Conservation (phyloP, 1,140 invertebrate genomes). For the Trigoniulus corallinus region DNA sequence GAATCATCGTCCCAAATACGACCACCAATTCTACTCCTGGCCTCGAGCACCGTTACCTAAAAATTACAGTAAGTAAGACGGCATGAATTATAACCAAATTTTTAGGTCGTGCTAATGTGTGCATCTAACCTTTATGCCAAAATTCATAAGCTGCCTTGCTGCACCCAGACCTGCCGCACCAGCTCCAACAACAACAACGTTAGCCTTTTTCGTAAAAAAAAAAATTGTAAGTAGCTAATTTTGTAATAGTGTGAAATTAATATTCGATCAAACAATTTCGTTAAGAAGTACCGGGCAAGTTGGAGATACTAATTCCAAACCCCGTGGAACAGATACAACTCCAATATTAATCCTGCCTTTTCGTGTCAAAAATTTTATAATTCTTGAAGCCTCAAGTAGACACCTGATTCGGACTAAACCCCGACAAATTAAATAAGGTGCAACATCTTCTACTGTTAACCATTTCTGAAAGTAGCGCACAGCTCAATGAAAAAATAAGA, state of each 20-base stretch:
- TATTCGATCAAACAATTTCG: too few relatives aligned
- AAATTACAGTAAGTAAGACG: too few relatives aligned
- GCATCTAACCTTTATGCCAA: conserved; percentile 28
- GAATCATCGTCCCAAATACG: conserved; percentile 25
- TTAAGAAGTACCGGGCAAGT: conserved; percentile 4
- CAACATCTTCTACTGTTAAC: conserved; percentile 24
- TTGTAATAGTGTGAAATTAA: too few relatives aligned
- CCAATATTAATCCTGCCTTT: conserved; percentile 30
- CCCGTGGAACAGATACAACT: conserved; percentile 20
- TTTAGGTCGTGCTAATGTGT: neutral
- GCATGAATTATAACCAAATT: neutral
- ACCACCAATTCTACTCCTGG: conserved; percentile 26
- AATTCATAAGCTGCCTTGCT: conserved; percentile 26
- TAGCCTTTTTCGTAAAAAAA: conserved; percentile 9
- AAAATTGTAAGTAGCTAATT: too few relatives aligned
- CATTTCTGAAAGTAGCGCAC: conserved; percentile 26
- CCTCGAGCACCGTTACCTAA: conserved; percentile 29
- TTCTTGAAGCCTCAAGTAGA: conserved; percentile 19
- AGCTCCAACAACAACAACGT: conserved; percentile 30
- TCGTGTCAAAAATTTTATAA: conserved; percentile 25
- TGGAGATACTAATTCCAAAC: conserved; percentile 1
- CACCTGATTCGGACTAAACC: conserved; percentile 27
- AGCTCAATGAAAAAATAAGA: conserved; percentile 3
- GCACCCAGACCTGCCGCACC: conserved; percentile 29
- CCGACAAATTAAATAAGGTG: conserved; percentile 25